These are phyloP conservation scores for Eulimnadia texana DNA, from an alignment of 1,140 invertebrate species.

Conservation along the genomic window DNA sequence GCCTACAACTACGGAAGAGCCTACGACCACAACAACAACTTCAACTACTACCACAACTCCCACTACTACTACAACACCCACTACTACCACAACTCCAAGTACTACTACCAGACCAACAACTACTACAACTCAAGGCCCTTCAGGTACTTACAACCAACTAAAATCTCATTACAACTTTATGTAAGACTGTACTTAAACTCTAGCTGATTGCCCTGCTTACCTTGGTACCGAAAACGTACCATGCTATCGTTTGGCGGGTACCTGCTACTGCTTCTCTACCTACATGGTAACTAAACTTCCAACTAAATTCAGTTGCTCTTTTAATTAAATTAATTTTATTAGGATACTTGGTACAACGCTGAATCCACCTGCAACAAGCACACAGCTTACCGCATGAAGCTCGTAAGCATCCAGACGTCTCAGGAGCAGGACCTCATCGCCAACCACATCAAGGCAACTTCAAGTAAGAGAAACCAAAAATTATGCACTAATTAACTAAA, in stretches of 20 bases:
- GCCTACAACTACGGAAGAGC: not conserved
- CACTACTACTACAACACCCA: not conserved
- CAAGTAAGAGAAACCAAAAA: not conserved
- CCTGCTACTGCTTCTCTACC: not conserved
- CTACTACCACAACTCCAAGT: not conserved
- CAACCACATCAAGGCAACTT: not conserved
- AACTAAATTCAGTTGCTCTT: not conserved
- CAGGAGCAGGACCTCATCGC: not conserved
- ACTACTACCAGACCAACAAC: constrained; percentile 5
- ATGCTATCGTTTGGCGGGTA: not conserved
- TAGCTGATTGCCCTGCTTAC: not conserved
- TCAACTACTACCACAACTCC: not conserved
- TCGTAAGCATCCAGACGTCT: not conserved
- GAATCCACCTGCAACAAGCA: not conserved
- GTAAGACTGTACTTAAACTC: no score
- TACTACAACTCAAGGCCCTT: not conserved
- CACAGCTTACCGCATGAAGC: not conserved
- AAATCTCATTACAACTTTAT: no score
- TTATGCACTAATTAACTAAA: not conserved
- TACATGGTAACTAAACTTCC: not conserved
- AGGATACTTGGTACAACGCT: not conserved
- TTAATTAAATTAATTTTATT: not conserved
- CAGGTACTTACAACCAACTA: no score
- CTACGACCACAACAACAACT: not conserved
- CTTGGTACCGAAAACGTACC: not conserved